Evolutionary conservation across 2,113 vertebrate genomes (phyloP), one percentile per base, ranked within the genome.

Genomic region (Callipepla squamata): DNA sequence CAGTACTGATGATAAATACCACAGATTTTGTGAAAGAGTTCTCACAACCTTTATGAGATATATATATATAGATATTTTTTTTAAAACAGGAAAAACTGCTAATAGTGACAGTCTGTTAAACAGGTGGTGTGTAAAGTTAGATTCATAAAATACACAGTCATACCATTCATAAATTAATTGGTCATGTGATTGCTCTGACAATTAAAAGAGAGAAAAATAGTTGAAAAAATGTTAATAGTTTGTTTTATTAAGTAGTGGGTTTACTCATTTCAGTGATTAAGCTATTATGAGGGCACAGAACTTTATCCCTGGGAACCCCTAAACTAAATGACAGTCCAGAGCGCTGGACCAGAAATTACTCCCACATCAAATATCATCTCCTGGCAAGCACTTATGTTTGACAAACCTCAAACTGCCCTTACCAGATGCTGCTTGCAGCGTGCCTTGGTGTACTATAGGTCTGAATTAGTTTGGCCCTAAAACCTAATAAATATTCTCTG

Each of bases 191-290:
- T 87, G 32, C 48, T 6, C 21, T 92, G 65, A 53, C 55, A 85
- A 6, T 77, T 30, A 82, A 48, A 0, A 0, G 42, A 67, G 26
- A 10, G 21, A 63, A 9, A 87, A 70, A 34, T 4, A 59, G 50
- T 32, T 85, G 40, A 15, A 83, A 85, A 82, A 87, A 69, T 38
- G 45, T 87, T 67, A 78, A 42, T 19, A 14, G 28, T 67, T 84
- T 75, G 7, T 34, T 85, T 50, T 40, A 9, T 55, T 79, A 87
- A 69, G 36, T 53, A 68, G 30, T 76, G 23, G n/a, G 55, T 89
- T 76, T 76, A 53, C 40, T 55, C 3, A 34, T 61, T 77, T 76
- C 23, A 42, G 22, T 9, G 32, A 28, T 67, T n/a, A 67, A 38
- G 11, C 21, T 55, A 23, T 55, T 34, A 28, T 23, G 13, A 63